A percentile compares a stretch with the other conserved stretches of the same genome.
These are phyloP conservation scores for Heterocephalus glaber DNA, from an alignment of 2,113 vertebrate genomes.

Conservation along the genomic window DNA sequence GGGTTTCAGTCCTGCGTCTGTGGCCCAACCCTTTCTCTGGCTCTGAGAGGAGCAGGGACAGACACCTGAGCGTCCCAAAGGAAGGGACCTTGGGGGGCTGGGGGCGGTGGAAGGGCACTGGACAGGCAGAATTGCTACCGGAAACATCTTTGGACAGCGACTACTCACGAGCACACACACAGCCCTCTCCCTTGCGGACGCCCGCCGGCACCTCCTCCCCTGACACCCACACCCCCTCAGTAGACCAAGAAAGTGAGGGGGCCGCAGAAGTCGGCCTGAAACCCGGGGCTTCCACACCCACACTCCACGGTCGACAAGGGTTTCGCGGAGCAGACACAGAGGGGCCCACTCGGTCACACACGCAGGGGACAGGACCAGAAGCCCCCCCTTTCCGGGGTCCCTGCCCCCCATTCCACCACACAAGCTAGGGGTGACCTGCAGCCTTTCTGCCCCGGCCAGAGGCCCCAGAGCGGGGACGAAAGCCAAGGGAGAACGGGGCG, in stretches of 20 bases:
- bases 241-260: background rate
- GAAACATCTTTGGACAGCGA: conserved; percentile 54
- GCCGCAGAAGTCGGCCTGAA: background rate
- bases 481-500: background rate
- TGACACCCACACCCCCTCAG: background rate
- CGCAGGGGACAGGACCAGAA: background rate
- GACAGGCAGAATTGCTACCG: background rate
- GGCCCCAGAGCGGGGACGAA: background rate
- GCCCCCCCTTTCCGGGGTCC: background rate
- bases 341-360: background rate
- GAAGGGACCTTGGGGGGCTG: background rate
- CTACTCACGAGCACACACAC: background rate
- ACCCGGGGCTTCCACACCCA: background rate
- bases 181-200: background rate
- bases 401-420: background rate
- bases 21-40: background rate
- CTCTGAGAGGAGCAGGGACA: background rate
- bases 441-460: background rate
- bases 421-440: background rate
- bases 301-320: background rate
- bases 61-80: background rate
- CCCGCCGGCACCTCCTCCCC: background rate
- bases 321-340: background rate
- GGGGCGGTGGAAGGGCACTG: background rate
- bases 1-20: background rate